Conservation (phyloP, 1,140 invertebrate species). For the Pseudomyrmex sp. region DNA sequence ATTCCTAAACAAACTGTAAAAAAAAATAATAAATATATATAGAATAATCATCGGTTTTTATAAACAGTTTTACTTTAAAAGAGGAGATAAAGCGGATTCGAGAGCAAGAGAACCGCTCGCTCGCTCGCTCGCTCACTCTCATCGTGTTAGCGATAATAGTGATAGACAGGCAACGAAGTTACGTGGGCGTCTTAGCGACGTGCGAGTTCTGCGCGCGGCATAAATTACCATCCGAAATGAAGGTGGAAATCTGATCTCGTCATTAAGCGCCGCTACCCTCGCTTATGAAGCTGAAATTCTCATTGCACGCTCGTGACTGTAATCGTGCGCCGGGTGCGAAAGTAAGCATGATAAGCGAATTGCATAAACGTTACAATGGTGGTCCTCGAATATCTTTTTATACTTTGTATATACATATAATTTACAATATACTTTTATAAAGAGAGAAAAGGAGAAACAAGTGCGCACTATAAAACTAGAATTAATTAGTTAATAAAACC, state of each 20-base stretch:
- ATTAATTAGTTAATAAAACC: too few species aligned
- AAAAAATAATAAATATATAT: background rate
- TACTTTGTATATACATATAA: background rate
- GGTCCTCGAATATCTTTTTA: background rate
- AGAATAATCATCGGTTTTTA: conserved; percentile 45
- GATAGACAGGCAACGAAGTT: conserved; percentile 72
- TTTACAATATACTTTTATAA: too few species aligned
- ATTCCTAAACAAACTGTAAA: background rate
- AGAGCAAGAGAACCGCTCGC: conserved; percentile 21
- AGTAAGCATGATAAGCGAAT: conserved; percentile 49
- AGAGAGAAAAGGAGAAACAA: too few species aligned
- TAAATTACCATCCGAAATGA: conserved; percentile 73
- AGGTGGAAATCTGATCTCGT: conserved; percentile 72
- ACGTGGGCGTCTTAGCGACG: conserved; percentile 72
- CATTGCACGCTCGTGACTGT: conserved; percentile 45
- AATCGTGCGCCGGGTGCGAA: conserved; percentile 58
- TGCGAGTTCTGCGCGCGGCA: conserved; percentile 61
- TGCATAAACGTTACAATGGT: conserved; percentile 18
- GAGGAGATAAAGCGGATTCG: conserved; percentile 28
- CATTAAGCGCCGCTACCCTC: conserved; percentile 66
- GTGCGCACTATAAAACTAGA: too few species aligned
- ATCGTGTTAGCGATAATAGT: conserved; percentile 72
- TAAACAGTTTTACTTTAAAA: background rate
- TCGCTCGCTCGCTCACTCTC: conserved; percentile 28
- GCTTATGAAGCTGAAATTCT: conserved; percentile 64